Conservation (phyloP, 1,140 invertebrate genomes). For the Leptoteleia sp. region DNA sequence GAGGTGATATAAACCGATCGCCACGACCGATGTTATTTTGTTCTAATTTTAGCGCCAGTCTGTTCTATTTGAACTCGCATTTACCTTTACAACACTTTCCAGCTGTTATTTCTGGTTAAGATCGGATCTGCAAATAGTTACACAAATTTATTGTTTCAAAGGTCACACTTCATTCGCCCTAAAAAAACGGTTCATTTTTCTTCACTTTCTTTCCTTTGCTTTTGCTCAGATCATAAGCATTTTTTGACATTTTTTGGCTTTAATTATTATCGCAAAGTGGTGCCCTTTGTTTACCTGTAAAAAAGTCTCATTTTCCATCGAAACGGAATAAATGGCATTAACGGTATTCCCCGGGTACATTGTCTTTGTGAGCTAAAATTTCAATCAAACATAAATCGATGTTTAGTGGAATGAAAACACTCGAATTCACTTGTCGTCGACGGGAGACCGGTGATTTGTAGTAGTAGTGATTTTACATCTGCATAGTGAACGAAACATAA, state of each 20-base stretch:
- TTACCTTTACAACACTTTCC: constrained; percentile 32
- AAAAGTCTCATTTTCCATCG: not conserved
- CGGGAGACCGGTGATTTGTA: constrained; percentile 30
- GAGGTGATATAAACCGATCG: constrained; percentile 47
- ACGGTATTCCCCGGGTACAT: too few relatives aligned
- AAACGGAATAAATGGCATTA: not conserved
- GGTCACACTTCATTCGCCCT: not conserved
- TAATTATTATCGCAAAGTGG: not conserved
- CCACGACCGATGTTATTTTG: constrained; percentile 16
- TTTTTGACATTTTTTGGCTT: not conserved
- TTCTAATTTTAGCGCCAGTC: constrained; percentile 44
- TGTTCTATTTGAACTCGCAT: constrained; percentile 25
- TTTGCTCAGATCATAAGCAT: too few relatives aligned
- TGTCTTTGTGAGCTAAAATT: constrained; percentile 2
- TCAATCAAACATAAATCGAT: constrained; percentile 22
- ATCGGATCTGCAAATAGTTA: constrained; percentile 14
- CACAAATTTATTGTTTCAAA: constrained; percentile 4
- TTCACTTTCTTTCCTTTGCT: too few relatives aligned
- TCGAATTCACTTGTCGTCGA: constrained; percentile 44
- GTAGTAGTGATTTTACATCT: constrained; percentile 41
- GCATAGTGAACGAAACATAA: constrained; percentile 34
- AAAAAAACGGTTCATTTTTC: too few relatives aligned
- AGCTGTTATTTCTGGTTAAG: constrained; percentile 11
- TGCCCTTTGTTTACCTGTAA: not conserved
- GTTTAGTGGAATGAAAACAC: constrained; percentile 21